Base-by-base conservation (phyloP, 2,888 invertebrate genomes). In the Yponomeuta plumbellus region DNA sequence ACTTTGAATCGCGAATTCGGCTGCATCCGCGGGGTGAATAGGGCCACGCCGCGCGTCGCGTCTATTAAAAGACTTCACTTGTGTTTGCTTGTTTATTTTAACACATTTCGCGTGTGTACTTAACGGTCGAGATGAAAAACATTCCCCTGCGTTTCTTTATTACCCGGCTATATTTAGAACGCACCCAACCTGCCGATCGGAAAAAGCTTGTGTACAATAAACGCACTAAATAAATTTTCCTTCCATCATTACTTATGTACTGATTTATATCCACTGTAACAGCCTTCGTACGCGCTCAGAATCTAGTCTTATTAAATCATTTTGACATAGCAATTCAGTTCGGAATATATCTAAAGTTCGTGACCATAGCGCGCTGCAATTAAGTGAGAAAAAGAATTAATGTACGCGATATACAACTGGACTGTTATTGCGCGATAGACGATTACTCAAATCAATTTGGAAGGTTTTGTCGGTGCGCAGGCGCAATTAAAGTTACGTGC, bases 91-190 rank as follows among this genome's bases (percentile, higher is more conserved):
- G 85, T 89, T 90, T 91, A 88, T 88, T 89, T 86, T 91, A 89
- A 88, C 90, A 86, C 87, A 88, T 88, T 91, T 90, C 79, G 91
- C 90, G 84, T 84, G 81, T 83, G 84, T 66, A 86, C 44, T 81
- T 86, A 90, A 87, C 88, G 82, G 80, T 79, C 76, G 87, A 88
- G 90, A 90, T 89, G 89, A 89, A 89, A 89, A 89, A 90, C 91
- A 91, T 88, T 89, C 86, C 85, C 91, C 89, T 85, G 88, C 81
- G 86, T 87, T 90, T 89, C 89, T 88, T 88, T 88, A 83, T 62
- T 34, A 22, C 21, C 80, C 79, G 39, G 83, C 80, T 91, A 91
- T 89, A 88, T 90, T 88, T 90, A 91, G 86, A 82, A 79, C 76
- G 77, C 82, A 83, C 80, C 85, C 86, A 88, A 89, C 88, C 89